Evolutionary conservation across 2,113 vertebrate genomes (phyloP).

Genomic region (Pongo abelii): DNA sequence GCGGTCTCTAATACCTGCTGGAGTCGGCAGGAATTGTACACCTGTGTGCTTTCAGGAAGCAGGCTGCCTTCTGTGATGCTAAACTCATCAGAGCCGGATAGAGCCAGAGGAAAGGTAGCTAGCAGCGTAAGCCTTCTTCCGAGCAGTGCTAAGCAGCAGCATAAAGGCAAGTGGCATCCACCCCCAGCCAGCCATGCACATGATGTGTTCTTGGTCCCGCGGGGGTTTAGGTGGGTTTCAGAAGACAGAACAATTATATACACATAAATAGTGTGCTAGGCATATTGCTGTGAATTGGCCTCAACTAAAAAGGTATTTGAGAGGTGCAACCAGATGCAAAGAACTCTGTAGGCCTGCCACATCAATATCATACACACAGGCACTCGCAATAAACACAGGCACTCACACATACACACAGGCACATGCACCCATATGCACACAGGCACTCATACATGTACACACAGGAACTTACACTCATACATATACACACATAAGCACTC

Average conservation of each 20-base stretch:
- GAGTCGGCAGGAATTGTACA: neutral
- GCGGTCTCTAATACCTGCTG: neutral
- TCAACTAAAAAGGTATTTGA: neutral
- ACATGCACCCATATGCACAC: neutral
- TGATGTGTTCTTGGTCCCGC: rapidly evolving
- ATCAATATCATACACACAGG: rapidly evolving
- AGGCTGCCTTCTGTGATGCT: neutral
- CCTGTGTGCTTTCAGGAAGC: neutral
- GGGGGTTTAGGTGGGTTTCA: neutral
- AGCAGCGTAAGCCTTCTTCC: rapidly evolving
- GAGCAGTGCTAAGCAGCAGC: rapidly evolving
- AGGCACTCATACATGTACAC: neutral
- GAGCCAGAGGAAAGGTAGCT: neutral
- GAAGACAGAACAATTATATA: rapidly evolving
- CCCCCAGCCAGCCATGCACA: neutral
- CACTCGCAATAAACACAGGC: neutral
- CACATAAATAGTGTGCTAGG: too few relatives aligned
- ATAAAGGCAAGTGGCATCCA: rapidly evolving
- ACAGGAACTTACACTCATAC: too few relatives aligned
- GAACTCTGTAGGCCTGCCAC: neutral
- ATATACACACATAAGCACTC: neutral
- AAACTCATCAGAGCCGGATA: neutral
- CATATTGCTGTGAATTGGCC: rapidly evolving
- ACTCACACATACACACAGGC: rapidly evolving
- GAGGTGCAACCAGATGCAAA: rapidly evolving